A percentile compares a stretch with the other conserved stretches of the same genome.
These are phyloP conservation scores for Peromyscus maniculatus DNA, from an alignment of 2,113 vertebrate species.

Conservation along the genomic window DNA sequence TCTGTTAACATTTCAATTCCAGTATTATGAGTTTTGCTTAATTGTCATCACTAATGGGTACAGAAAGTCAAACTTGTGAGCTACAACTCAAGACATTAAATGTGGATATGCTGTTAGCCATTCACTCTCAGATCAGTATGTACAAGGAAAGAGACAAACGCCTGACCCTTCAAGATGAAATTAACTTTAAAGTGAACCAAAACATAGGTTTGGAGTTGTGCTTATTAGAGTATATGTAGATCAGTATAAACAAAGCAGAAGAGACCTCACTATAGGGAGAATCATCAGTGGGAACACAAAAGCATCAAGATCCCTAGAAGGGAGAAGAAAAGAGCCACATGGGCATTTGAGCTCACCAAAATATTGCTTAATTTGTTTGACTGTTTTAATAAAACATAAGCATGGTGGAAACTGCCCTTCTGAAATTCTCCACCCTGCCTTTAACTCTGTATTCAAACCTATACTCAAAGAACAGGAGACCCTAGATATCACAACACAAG, in stretches of 20 bases:
- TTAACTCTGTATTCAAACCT: neutral
- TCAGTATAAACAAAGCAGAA: neutral
- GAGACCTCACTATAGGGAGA: accelerated
- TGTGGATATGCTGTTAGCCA: neutral
- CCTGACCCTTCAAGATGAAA: neutral
- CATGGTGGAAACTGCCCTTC: neutral
- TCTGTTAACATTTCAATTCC: conserved; percentile 78
- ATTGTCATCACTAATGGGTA: conserved; percentile 30
- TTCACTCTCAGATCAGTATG: neutral
- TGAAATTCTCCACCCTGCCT: accelerated
- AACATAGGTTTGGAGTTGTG: neutral
- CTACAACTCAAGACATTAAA: neutral
- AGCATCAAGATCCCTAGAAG: too few relatives aligned
- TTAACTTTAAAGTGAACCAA: neutral
- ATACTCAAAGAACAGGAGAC: neutral
- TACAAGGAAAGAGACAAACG: neutral
- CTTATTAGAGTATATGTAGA: neutral
- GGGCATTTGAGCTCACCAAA: neutral
- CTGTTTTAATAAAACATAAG: neutral
- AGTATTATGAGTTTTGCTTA: conserved; percentile 55
- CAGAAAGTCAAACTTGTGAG: conserved; percentile 57
- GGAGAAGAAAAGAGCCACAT: neutral
- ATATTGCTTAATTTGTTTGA: neutral
- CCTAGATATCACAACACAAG: accelerated
- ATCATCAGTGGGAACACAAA: neutral